These are phyloP conservation scores for Myiozetetes cayanensis DNA, from an alignment of 2,113 vertebrate species.

Conservation along the genomic window DNA sequence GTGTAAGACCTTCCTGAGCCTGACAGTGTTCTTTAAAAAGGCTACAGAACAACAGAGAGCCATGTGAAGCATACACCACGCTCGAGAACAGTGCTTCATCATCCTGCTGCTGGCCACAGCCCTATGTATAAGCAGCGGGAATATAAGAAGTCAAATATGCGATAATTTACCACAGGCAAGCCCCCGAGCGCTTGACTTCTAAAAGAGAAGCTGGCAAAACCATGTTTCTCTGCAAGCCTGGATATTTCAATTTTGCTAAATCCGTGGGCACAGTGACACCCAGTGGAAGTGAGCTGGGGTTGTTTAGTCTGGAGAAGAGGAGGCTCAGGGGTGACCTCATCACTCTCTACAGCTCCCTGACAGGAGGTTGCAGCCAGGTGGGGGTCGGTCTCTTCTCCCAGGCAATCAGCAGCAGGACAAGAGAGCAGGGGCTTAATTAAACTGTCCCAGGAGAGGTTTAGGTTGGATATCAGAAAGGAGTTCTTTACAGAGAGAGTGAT, in stretches of 20 bases:
- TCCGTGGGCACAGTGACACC: neutral
- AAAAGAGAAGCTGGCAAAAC: neutral
- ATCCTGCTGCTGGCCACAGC: neutral
- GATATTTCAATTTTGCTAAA: neutral
- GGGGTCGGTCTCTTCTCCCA: too few species aligned
- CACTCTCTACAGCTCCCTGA: too few species aligned
- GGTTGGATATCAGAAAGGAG: too few species aligned
- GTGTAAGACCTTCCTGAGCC: neutral
- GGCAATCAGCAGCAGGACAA: too few species aligned
- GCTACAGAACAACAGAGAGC: neutral
- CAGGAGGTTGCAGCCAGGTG: too few species aligned
- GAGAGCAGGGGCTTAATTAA: too few species aligned
- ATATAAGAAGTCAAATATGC: neutral
- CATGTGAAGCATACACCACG: neutral
- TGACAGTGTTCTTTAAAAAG: neutral
- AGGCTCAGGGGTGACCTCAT: too few species aligned
- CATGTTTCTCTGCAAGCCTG: neutral
- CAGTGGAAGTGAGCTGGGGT: neutral
- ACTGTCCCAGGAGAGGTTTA: too few species aligned
- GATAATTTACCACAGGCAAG: neutral
- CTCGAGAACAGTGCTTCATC: neutral
- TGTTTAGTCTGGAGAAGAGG: too few species aligned
- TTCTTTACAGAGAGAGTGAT: too few species aligned
- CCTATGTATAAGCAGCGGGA: rapidly evolving
- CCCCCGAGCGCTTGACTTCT: neutral